These are phyloP conservation scores for Cheiracanthium punctorium DNA, from an alignment of 2,888 invertebrate species.

Conservation along the genomic window DNA sequence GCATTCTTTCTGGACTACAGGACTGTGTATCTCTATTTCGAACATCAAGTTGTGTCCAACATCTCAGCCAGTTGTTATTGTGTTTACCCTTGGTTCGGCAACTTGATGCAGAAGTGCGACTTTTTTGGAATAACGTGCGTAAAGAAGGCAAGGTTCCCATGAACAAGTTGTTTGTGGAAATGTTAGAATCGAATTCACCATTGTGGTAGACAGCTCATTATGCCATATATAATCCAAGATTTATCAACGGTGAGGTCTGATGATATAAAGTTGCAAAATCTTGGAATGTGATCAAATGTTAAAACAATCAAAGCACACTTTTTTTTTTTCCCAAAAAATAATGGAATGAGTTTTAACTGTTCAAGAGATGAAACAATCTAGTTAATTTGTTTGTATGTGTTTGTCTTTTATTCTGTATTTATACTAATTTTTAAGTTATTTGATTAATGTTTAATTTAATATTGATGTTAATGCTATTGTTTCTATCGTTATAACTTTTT, in stretches of 20 bases:
- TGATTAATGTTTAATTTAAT: no score
- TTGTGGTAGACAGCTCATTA: constrained; percentile 46
- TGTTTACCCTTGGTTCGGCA: constrained; percentile 91
- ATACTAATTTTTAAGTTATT: no score
- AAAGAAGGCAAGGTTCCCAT: constrained; percentile 92
- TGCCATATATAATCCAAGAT: constrained; percentile 50
- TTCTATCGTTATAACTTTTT: no score
- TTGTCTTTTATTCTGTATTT: neutral
- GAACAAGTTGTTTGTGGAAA: constrained; percentile 88
- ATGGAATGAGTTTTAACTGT: neutral
- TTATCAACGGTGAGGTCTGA: constrained; percentile 45
- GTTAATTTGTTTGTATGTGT: no score
- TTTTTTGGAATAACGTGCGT: constrained; percentile 92
- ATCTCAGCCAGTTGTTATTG: constrained; percentile 83
- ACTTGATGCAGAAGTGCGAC: constrained; percentile 90
- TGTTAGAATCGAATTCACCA: constrained; percentile 72
- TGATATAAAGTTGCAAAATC: constrained; percentile 31
- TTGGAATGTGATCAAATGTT: constrained; percentile 61
- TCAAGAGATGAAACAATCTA: constrained; percentile 9
- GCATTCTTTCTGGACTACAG: constrained; percentile 88
- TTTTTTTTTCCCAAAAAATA: neutral
- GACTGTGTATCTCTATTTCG: constrained; percentile 87
- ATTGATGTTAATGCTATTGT: no score
- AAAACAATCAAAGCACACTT: constrained; percentile 39
- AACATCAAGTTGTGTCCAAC: constrained; percentile 82